Evolutionary conservation across 2,888 invertebrate species (phyloP).

Genomic region (Amphimallon solstitiale): DNA sequence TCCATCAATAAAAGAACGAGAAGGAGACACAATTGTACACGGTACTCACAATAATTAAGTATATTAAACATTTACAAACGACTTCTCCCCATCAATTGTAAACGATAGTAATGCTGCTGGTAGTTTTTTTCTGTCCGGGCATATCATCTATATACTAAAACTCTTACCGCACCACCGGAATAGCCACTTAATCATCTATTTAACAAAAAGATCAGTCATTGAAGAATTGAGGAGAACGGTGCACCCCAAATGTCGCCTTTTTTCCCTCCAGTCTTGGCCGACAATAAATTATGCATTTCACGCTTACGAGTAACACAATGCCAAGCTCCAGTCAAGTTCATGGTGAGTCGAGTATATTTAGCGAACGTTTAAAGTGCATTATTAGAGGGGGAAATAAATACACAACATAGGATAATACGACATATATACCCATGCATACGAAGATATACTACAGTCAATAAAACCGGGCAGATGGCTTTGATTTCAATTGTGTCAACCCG

Average conservation of each 20-base stretch:
- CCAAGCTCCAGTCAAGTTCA: conserved; percentile 49
- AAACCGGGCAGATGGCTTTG: conserved; percentile 60
- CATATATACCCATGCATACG: not conserved
- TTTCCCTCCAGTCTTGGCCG: conserved; percentile 53
- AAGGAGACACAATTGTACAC: conserved; percentile 43
- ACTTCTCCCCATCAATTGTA: conserved; percentile 48
- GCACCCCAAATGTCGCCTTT: conserved; percentile 40
- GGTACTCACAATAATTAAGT: conserved; percentile 52
- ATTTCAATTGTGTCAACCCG: conserved; percentile 59
- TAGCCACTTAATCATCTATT: conserved; percentile 56
- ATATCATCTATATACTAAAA: conserved; percentile 39
- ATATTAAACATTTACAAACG: conserved; percentile 61
- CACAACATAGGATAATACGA: not conserved
- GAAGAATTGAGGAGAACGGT: conserved; percentile 52
- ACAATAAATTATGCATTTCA: conserved; percentile 60
- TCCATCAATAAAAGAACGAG: conserved; percentile 13
- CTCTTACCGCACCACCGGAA: conserved; percentile 16
- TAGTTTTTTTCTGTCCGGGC: conserved; percentile 50
- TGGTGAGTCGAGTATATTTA: conserved; percentile 57
- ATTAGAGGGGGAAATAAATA: conserved; percentile 49
- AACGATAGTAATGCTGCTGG: not conserved
- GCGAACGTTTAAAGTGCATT: conserved; percentile 61
- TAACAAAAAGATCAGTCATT: conserved; percentile 40
- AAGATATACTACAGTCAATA: conserved; percentile 53
- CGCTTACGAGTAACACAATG: conserved; percentile 58